Evolutionary conservation across 2,113 vertebrate species (phyloP), one percentile per base, ranked within the genome.

Genomic region (Sisor rabdophorus): DNA sequence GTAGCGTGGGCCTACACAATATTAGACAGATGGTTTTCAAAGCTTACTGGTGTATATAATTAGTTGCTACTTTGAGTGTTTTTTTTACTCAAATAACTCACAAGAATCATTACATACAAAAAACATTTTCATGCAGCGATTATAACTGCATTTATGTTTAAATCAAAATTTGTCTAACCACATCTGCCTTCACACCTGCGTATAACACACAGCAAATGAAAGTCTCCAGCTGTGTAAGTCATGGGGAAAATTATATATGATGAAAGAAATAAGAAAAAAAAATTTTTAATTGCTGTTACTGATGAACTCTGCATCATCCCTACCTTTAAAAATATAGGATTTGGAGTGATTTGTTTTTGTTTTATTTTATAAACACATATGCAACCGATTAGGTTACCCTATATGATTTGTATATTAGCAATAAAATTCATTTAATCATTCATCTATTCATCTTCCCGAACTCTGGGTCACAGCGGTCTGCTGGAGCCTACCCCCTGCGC

Each of bases 131-230:
- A n/a, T n/a, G 60, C 50, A 26, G 64, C 1, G 22, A 67, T 67
- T 56, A 67, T 55, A 26, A 17, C 52, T 28, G 61, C 17, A 44
- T 55, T 76, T 40, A 56, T 47, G n/a, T 67, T 67, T 32, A 28
- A 26, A 54, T 67, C 61, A 24, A 47, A 24, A 55, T 67, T 44
- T 47, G 56, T 67, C 61, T 28, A 54, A 20, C 20, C 8, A 40
- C 74, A 67, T 76, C 61, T 55, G 61, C 50, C 61, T 67, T 56
- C 61, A 67, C 61, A 24, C 52, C 52, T 63, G 32, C 30, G 15
- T 50, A 26, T 30, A 52, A 60, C 47, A 47, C 24, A 15, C 61
- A 56, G 40, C 64, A 56, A 76, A 67, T 67, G 36, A 76, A 55
- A n/a, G n/a, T 56, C 52, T 55, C 52, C 61, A 54, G 44, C 22